Conservation (phyloP, 2,888 invertebrate genomes). For the Gryllus longicercus region DNA sequence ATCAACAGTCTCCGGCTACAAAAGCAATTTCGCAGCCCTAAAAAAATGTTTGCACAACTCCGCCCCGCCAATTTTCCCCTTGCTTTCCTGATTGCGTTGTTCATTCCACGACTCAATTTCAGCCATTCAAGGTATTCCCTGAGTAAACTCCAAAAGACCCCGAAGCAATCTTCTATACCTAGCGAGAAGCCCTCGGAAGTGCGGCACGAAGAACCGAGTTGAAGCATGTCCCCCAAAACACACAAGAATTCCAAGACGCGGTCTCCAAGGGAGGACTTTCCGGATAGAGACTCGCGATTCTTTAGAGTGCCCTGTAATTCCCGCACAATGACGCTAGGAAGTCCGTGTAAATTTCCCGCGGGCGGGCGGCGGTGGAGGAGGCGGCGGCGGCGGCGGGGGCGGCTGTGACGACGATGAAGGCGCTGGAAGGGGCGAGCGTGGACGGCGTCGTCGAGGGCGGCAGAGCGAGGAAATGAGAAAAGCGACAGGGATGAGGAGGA, state of each 20-base stretch:
- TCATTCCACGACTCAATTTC: constrained; percentile 4
- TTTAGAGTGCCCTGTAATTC: constrained; percentile 1
- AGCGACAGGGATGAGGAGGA: not conserved
- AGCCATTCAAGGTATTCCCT: not conserved
- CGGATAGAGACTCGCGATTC: not conserved
- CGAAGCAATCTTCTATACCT: not conserved
- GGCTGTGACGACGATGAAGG: too few relatives aligned
- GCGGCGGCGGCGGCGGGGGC: not conserved
- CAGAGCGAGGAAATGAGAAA: not conserved
- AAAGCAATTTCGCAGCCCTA: not conserved
- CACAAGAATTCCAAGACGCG: constrained; percentile 6
- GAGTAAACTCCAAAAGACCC: not conserved
- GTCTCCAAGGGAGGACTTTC: not conserved
- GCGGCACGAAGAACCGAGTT: not conserved
- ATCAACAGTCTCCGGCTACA: not conserved
- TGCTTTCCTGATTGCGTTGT: not conserved
- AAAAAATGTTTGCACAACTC: not conserved
- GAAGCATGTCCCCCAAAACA: not conserved
- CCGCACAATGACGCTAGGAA: constrained; percentile 17
- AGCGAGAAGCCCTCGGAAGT: not conserved
- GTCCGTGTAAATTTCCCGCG: constrained; percentile 1
- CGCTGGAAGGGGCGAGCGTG: not conserved
- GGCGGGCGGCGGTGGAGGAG: not conserved
- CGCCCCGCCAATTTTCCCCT: not conserved
- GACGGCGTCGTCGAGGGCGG: not conserved